These are phyloP conservation scores for Crypturellus undulatus DNA, from an alignment of 2,113 vertebrate species.

Conservation along the genomic window DNA sequence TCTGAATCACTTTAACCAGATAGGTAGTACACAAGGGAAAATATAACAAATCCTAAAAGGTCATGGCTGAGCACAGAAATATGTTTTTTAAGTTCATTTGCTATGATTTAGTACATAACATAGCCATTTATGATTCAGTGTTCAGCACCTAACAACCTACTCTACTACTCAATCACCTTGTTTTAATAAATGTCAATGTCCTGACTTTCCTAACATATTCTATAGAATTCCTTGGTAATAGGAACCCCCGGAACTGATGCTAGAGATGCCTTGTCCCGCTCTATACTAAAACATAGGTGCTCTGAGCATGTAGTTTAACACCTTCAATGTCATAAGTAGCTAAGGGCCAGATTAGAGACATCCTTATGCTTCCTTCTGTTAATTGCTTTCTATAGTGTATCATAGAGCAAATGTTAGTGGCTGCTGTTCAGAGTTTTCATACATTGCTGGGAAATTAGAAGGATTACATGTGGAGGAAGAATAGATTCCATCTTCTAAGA, in stretches of 20 bases:
- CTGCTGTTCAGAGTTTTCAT: neutral
- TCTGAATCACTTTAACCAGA: neutral
- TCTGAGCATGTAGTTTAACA: neutral
- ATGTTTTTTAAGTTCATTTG: neutral
- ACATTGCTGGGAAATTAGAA: neutral
- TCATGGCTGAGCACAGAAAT: neutral
- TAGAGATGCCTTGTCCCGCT: neutral
- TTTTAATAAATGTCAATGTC: neutral
- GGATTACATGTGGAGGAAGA: rapidly evolving
- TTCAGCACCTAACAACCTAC: neutral
- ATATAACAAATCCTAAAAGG: neutral
- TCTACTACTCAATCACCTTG: neutral
- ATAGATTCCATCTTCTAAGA: neutral
- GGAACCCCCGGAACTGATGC: neutral
- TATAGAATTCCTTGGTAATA: neutral
- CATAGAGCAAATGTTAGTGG: neutral
- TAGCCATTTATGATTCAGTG: neutral
- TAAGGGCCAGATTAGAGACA: neutral
- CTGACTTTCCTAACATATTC: neutral
- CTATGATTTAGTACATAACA: neutral
- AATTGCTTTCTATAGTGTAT: neutral
- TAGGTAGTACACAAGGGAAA: neutral
- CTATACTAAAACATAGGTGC: neutral
- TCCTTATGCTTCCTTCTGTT: neutral
- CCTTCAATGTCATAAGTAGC: neutral